Percentiles rank a stretch among this genome's conserved stretches.
Conservation (phyloP, 1,140 invertebrate genomes). For the Procambarus virginalis region DNA sequence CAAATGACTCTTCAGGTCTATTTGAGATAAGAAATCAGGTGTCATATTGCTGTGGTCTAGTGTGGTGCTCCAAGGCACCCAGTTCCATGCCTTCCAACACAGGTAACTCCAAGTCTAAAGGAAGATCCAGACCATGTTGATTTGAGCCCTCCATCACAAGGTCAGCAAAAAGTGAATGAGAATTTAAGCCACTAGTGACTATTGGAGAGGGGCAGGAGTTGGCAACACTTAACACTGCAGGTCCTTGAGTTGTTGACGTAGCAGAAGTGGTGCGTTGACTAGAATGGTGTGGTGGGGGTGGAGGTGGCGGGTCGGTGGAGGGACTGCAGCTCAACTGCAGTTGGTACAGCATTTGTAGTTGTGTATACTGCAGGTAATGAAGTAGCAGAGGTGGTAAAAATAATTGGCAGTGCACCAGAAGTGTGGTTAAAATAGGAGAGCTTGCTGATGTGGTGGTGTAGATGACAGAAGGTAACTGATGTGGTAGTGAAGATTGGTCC, state of each 20-base stretch:
- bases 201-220: slow-evolving; percentile 41
- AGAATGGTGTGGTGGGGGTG: slow-evolving; percentile 72
- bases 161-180: slow-evolving; percentile 68
- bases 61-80: slow-evolving; percentile 49
- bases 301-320: slow-evolving; percentile 75
- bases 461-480: slow-evolving; percentile 74
- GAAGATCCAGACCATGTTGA: slow-evolving; percentile 71
- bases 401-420: slow-evolving; percentile 68
- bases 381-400: slow-evolving; percentile 33
- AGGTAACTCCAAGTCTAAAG: slow-evolving; percentile 70
- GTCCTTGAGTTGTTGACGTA: slow-evolving; percentile 73
- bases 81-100: slow-evolving; percentile 71
- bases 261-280: slow-evolving; percentile 74
- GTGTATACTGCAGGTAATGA: slow-evolving; percentile 23
- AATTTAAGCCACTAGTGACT: slow-evolving; percentile 28
- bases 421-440: slow-evolving; percentile 73
- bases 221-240: slow-evolving; percentile 11
- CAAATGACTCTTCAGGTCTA: slow-evolving; percentile 2
- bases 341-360: slow-evolving; percentile 1
- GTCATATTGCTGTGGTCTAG: slow-evolving; percentile 26
- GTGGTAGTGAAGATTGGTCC: slow-evolving; percentile 52
- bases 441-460: slow-evolving; percentile 73
- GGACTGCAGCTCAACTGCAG: slow-evolving; percentile 17
- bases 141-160: slow-evolving; percentile 70
- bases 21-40: slow-evolving; percentile 13